phyloP scores from a whole-genome alignment of 2,113 vertebrate species.

The Clarias batrachus region DNA sequence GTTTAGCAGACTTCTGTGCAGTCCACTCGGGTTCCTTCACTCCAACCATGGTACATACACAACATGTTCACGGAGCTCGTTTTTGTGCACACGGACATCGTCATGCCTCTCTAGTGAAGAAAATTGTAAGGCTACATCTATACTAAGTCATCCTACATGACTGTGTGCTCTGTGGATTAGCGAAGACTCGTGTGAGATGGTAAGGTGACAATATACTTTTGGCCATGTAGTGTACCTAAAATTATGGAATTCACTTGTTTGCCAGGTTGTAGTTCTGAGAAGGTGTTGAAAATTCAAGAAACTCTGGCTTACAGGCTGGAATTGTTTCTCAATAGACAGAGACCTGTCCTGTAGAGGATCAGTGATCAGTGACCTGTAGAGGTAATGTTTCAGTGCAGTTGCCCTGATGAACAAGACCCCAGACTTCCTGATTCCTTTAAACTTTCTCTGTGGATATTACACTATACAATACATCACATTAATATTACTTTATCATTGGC shows the following conservation, averaged over 20 bases:
- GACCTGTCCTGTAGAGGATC: neutral
- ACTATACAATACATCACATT: too few relatives aligned
- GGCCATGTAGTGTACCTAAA: neutral
- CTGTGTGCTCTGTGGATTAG: neutral
- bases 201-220: neutral
- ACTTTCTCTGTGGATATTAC: too few relatives aligned
- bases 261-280: too few relatives aligned
- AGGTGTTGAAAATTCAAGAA: neutral
- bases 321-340: neutral
- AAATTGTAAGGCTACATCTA: neutral
- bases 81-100: too few relatives aligned
- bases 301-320: neutral
- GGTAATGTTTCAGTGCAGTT: neutral
- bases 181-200: neutral
- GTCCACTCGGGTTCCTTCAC: too few relatives aligned
- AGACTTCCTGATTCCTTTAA: too few relatives aligned
- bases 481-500: too few relatives aligned
- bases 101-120: neutral
- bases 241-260: neutral
- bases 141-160: neutral
- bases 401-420: too few relatives aligned
- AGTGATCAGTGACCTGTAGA: too few relatives aligned
- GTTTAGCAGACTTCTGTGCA: too few relatives aligned
- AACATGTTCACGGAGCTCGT: too few relatives aligned
- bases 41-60: too few relatives aligned